Conservation (phyloP, 2,888 invertebrate species). For the Phortica magna region DNA sequence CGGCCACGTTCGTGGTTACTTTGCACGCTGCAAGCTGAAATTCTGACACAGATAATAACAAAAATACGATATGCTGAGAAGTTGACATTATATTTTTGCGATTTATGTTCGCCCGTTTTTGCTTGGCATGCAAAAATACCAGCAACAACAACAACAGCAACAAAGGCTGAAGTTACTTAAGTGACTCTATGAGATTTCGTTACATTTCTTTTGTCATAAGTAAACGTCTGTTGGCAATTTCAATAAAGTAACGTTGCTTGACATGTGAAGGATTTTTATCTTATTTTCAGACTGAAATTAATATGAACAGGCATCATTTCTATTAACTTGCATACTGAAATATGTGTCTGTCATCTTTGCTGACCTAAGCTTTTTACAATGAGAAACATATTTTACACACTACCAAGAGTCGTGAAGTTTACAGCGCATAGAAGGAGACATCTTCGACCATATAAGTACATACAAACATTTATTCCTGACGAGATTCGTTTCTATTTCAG, state of each 20-base stretch:
- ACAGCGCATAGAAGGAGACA: no score
- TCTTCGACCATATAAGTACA: no score
- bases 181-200: constrained; percentile 3
- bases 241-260: neutral
- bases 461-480: no score
- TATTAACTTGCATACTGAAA: neutral
- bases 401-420: no score
- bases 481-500: no score
- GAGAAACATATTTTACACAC: no score
- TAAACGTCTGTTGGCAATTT: neutral
- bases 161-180: neutral
- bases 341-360: no score
- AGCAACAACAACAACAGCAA: neutral
- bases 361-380: no score
- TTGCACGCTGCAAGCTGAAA: constrained; percentile 9
- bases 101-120: neutral
- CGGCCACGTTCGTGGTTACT: constrained; percentile 11
- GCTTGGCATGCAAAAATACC: constrained; percentile 3
- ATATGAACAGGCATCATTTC: constrained; percentile 36
- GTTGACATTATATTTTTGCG: constrained; percentile 19
- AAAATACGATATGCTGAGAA: constrained; percentile 25
- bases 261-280: constrained; percentile 29
- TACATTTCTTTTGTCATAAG: constrained; percentile 4
- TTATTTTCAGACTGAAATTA: constrained; percentile 39
- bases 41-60: constrained; percentile 25